Percentiles rank a stretch among this genome's conserved stretches.
Conservation (phyloP, 2,888 invertebrate species). For the Andricus quercusramuli region DNA sequence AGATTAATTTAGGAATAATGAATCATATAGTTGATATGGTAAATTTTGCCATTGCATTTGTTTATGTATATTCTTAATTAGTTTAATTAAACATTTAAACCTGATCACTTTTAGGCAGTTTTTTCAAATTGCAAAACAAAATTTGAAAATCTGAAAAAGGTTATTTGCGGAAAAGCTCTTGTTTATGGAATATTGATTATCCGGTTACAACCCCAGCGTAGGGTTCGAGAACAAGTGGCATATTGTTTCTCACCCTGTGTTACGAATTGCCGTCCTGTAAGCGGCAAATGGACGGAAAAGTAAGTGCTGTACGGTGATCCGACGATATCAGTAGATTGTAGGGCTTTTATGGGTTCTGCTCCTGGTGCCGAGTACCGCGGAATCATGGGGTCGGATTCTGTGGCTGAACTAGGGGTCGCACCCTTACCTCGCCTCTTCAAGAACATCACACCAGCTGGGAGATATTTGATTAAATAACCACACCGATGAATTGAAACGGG, state of each 20-base stretch:
- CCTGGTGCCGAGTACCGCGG: slow-evolving; percentile 56
- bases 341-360: slow-evolving; percentile 50
- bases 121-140: not conserved
- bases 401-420: slow-evolving; percentile 64
- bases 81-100: too few species aligned
- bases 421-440: slow-evolving; percentile 59
- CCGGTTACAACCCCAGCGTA: slow-evolving; percentile 35
- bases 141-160: not conserved
- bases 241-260: slow-evolving; percentile 62
- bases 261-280: slow-evolving; percentile 11
- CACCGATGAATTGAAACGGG: slow-evolving; percentile 77
- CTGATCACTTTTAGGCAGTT: too few species aligned
- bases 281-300: slow-evolving; percentile 73
- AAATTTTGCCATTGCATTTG: too few species aligned
- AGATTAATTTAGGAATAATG: too few species aligned
- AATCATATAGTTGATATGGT: too few species aligned
- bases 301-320: slow-evolving; percentile 70
- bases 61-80: too few species aligned
- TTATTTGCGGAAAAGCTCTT: not conserved
- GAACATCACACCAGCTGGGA: slow-evolving; percentile 60
- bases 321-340: slow-evolving; percentile 63
- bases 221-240: slow-evolving; percentile 59
- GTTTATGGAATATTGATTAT: slow-evolving; percentile 47
- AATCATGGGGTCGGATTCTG: slow-evolving; percentile 68
- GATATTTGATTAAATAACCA: slow-evolving; percentile 78